These are phyloP conservation scores for Liolophura sinensis DNA, from an alignment of 1,140 invertebrate species.

Conservation along the genomic window DNA sequence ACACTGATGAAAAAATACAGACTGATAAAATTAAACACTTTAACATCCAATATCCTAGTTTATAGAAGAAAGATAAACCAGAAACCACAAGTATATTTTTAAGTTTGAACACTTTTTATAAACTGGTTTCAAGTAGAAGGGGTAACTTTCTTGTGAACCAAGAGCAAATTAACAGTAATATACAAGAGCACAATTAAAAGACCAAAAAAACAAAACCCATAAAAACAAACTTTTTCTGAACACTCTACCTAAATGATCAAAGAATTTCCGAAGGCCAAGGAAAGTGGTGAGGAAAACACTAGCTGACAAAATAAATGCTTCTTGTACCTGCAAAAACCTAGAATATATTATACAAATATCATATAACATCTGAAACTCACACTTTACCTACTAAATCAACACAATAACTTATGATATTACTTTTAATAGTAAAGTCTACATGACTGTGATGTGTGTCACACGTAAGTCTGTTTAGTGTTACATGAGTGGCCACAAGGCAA, in stretches of 20 bases:
- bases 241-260: constrained; percentile 32
- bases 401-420: neutral
- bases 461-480: neutral
- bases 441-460: neutral
- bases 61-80: neutral
- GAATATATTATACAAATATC: neutral
- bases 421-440: neutral
- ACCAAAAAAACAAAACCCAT: neutral
- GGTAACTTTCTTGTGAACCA: neutral
- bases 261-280: constrained; percentile 33
- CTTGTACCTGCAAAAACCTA: constrained; percentile 27
- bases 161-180: constrained; percentile 1
- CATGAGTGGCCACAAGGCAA: neutral
- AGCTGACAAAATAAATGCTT: constrained; percentile 24
- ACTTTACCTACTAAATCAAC: neutral
- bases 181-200: neutral
- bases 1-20: neutral
- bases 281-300: constrained; percentile 34
- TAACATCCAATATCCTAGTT: neutral
- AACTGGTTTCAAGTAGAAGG: neutral
- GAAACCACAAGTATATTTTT: neutral
- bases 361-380: neutral
- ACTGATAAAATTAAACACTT: neutral
- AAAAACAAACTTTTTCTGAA: constrained; percentile 3
- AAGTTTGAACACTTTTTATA: neutral